Evolutionary conservation across 2,888 invertebrate species (phyloP), one percentile per base, ranked within the genome.

Genomic region (Tetanocera ferruginea): DNA sequence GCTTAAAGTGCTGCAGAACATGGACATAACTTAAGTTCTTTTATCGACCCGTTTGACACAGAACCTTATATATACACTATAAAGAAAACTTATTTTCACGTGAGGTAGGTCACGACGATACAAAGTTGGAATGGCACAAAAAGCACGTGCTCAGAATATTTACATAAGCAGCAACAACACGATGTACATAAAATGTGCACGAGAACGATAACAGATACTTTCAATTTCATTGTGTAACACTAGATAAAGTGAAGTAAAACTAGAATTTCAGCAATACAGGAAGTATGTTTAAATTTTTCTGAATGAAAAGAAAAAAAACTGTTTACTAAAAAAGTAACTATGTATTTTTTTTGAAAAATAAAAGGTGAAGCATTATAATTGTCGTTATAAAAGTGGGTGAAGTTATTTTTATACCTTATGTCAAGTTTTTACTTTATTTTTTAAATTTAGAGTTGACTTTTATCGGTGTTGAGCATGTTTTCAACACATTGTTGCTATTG

Each of bases 91-190:
- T 76, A 51, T 43, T 67, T 60, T 79, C 80, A 51, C 57, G 60
- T 76, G 62, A 70, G 76, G 14, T 76, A 76, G 76, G 76, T 76
- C 76, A 76, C 31, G 76, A 62, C 49, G 52, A 60, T 9, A 23
- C 9, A 9, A 55, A 34, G 23, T 62, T 9, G 25, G 6, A 19
- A 49, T 73, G 70, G 51, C 14, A 55, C 17, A n/a, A 55, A 70
- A 76, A 76, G 70, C 76, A 76, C 70, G 76, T 76, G 76, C 76
- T 76, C 31, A 64, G 25, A 51, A 66, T 75, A 66, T 52, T 66
- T 75, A 34, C 52, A 43, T 62, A 25, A 43, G 8, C 34, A 55
- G 23, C 55, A 55, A 19, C 14, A 49, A n/a, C n/a, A 66, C n/a
- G 14, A 66, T 52, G 31, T 71, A 34, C 34, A 52, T 14, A 52